phyloP scores from a whole-genome alignment of 2,888 invertebrate genomes.

The Stenchaetothrips biformis region DNA sequence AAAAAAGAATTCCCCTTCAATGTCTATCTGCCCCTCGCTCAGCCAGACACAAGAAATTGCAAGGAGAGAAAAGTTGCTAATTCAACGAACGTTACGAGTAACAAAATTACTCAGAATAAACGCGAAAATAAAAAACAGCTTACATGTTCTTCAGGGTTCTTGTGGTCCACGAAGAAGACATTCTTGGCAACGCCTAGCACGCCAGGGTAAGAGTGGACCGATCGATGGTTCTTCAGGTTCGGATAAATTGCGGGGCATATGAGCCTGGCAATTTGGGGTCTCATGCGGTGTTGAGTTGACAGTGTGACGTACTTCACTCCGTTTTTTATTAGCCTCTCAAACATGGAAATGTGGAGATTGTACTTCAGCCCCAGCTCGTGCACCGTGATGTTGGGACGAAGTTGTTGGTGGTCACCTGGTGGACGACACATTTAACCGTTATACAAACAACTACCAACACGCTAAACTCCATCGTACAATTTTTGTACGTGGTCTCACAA shows the following conservation, averaged over 20 bases:
- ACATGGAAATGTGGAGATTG: constrained; percentile 51
- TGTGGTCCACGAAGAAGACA: constrained; percentile 65
- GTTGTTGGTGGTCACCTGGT: constrained; percentile 41
- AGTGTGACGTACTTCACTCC: constrained; percentile 46
- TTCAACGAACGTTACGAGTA: background rate
- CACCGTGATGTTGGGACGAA: constrained; percentile 50
- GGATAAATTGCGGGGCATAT: constrained; percentile 60
- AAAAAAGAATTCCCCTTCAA: background rate
- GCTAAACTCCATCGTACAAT: too few species aligned
- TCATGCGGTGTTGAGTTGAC: constrained; percentile 50
- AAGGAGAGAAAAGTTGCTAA: too few species aligned
- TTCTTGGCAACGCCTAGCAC: constrained; percentile 58
- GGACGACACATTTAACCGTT: too few species aligned
- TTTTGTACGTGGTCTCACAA: too few species aligned
- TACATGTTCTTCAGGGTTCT: constrained; percentile 54
- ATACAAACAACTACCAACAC: too few species aligned
- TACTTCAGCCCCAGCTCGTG: constrained; percentile 47
- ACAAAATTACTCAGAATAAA: background rate
- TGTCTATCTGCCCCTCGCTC: background rate
- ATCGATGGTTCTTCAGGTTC: constrained; percentile 54
- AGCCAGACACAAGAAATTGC: too few species aligned
- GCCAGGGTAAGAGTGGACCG: constrained; percentile 53
- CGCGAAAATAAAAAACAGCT: constrained; percentile 33
- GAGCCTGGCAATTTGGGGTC: constrained; percentile 47
- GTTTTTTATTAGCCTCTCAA: constrained; percentile 51